Evolutionary conservation across 2,797 vertebrate species (phyloP).

Genomic region (Esox masquinongy): DNA sequence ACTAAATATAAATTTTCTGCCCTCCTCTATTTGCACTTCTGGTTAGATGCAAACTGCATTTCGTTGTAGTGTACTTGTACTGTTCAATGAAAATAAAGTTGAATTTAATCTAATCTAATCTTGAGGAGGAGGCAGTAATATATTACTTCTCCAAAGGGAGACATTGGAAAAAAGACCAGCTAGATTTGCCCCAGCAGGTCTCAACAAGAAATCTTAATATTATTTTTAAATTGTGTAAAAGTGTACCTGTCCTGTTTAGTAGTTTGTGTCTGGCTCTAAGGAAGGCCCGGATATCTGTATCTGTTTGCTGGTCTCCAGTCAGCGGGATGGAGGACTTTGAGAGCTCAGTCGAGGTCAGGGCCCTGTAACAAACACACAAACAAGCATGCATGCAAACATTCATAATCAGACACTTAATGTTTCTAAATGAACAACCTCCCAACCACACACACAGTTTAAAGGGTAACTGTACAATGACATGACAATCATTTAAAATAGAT

Average conservation of each 20-base stretch:
- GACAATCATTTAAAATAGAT: too few species aligned
- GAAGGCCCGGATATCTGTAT: conserved; percentile 91
- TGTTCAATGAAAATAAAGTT: too few species aligned
- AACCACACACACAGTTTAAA: neutral
- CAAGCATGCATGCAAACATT: neutral
- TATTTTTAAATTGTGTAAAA: neutral
- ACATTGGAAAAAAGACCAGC: too few species aligned
- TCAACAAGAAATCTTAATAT: neutral
- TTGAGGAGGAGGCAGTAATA: too few species aligned
- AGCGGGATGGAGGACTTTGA: conserved; percentile 75
- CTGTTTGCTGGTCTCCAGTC: conserved; percentile 87
- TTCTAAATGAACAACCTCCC: neutral
- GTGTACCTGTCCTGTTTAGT: conserved; percentile 81
- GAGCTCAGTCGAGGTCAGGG: conserved; percentile 42
- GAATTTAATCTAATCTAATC: too few species aligned
- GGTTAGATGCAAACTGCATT: too few species aligned
- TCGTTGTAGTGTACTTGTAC: too few species aligned
- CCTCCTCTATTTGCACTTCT: too few species aligned
- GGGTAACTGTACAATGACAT: too few species aligned
- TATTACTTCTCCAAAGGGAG: too few species aligned
- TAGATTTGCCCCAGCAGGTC: neutral
- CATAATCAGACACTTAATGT: neutral
- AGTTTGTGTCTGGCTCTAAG: conserved; percentile 86
- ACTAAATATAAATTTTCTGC: too few species aligned
- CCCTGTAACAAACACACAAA: conserved; percentile 66